Base-by-base conservation (phyloP, 2,113 vertebrate species). In the Uria lomvia region DNA sequence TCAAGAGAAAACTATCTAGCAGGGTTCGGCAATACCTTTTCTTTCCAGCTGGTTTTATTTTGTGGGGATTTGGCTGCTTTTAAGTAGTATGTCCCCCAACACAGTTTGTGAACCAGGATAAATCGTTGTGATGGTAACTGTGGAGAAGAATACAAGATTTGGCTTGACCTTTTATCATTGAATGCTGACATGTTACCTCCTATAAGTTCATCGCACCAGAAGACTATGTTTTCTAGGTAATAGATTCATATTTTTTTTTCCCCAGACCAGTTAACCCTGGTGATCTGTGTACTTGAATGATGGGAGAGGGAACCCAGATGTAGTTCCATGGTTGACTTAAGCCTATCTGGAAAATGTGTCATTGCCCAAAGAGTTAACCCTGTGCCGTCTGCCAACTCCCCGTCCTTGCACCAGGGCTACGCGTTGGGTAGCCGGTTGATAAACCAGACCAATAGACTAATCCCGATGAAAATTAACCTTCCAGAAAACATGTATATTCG, bases 111-210 rank as follows among this genome's bases (percentile, higher is more conserved):
- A 49, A 15, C 47, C 63, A 16, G 21, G 30, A 26, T 62, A 45
- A 86, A 36, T 38, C 0, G 0, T 24, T 11, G 1, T 70, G 50
- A 29, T 47, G 19, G 45, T 34, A 47, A 70, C 24, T 73, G 1
- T 15, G 32, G 71, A 30, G 8, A 27, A 70, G 50, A 50, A 36
- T 27, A n/a, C 20, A 32, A 43, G 52, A n/a, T 30, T 30, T 53
- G 36, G 15, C 34, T 63, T 53, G 32, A 67, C 1, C 1, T 59
- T 83, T 38, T 38, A 8, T 62, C 36, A 62, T 38, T 17, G 23
- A 36, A 23, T n/a, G 14, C 36, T 36, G 14, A 36, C 58, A 8
- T 16, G 14, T 36, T 60, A 6, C 36, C 58, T 60, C 58, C 34
- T 60, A 24, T 11, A 10, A 60, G 58, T 60, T 24, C 36, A 24